phyloP scores from a whole-genome alignment of 2,888 invertebrate species.

The Epistrophella euchroma region DNA sequence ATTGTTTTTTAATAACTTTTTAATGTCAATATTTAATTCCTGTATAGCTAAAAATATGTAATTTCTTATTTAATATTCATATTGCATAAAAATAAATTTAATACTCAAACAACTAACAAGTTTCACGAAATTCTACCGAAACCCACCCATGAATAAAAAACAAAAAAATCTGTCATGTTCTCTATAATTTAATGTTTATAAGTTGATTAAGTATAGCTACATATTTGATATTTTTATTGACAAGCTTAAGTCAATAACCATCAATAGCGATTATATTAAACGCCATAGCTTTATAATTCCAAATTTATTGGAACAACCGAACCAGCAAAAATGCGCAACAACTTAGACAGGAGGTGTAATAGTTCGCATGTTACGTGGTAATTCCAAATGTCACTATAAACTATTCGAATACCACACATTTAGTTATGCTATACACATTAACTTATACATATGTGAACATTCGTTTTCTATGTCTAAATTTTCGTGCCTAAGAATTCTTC shows the following conservation, averaged over 20 bases:
- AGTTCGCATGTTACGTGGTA: conserved; percentile 58
- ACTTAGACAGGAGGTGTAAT: too few relatives aligned
- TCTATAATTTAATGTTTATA: background rate
- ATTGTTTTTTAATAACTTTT: too few relatives aligned
- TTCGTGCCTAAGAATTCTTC: conserved; percentile 23
- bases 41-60: too few relatives aligned
- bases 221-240: conserved; percentile 20
- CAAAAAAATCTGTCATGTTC: background rate
- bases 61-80: too few relatives aligned
- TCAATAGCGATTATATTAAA: conserved; percentile 26
- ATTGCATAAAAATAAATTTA: too few relatives aligned
- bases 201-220: background rate
- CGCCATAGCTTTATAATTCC: conserved; percentile 23
- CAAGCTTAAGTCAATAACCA: conserved; percentile 23
- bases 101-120: too few relatives aligned
- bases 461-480: background rate
- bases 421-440: too few relatives aligned
- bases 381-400: conserved; percentile 53
- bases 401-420: conserved; percentile 39
- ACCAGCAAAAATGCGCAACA: conserved; percentile 30
- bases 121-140: too few relatives aligned
- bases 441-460: background rate
- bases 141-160: too few relatives aligned
- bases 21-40: too few relatives aligned
- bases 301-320: conserved; percentile 18